Base-by-base conservation (phyloP, 2,888 invertebrate species). In the Atrina japonica region DNA sequence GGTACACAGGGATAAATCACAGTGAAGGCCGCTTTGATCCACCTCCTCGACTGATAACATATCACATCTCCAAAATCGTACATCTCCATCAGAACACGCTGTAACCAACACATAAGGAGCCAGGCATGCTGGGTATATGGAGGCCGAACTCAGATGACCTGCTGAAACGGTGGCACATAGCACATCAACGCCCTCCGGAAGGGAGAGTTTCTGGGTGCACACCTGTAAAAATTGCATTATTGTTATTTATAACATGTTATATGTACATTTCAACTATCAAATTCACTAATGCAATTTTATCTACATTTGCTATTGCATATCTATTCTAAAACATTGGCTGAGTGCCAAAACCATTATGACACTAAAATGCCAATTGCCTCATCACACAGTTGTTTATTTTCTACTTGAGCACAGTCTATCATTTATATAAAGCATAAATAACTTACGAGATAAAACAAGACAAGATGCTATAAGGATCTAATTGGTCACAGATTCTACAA, bases 81-180 rank as follows among this genome's bases (percentile, higher is more conserved):
- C 71, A 41, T 95, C 94, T 76, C 97, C 97, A 88, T 99, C 99
- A 14, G 96, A 95, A 88, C 98, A 99, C 0, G 98, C 97, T 0
- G 98, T 98, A 0, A 97, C 95, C 71, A 99, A 93, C 73, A 97
- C 96, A 89, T 98, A 99, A 0, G 99, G 99, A 0, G 99, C 97
- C 86, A 97, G 94, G 91, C 99, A 99, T n/a, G 98, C 98, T 3
- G 99, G 98, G 91, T 99, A 99, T 85, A 99, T 97, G 27, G 97
- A 97, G 0, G 99, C 97, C 0, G 98, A 98, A 88, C 98, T 97
- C 50, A 99, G 92, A 90, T 99, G 99, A 0, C 99, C 99, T 0
- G 98, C 99, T 0, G 98, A 96, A 0, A 98, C 97, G 0, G 96
- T 94, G 0, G 97, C 98, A 90, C 97, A 96, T 65, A 97, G 94